phyloP scores from a whole-genome alignment of 2,797 vertebrate genomes.

The Tokudaia muenninki region DNA sequence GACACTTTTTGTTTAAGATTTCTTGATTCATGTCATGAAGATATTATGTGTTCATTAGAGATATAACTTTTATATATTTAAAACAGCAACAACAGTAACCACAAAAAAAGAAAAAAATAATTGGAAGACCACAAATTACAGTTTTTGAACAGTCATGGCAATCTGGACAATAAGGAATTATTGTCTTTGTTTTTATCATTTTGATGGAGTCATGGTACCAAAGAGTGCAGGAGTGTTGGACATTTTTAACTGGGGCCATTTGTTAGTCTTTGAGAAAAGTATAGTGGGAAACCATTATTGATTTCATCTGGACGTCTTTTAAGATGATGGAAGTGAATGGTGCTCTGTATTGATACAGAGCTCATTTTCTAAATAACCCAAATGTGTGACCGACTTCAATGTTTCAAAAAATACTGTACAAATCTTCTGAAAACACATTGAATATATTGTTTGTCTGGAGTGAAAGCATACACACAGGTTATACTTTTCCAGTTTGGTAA shows the following conservation, averaged over 20 bases:
- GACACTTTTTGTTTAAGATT: not conserved
- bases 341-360: not conserved
- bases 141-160: not conserved
- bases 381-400: not conserved
- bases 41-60: not conserved
- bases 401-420: slow-evolving; percentile 17
- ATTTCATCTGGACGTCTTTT: slow-evolving; percentile 20
- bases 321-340: not conserved
- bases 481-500: not conserved
- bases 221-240: not conserved
- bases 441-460: not conserved
- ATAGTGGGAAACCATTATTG: not conserved
- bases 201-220: not conserved
- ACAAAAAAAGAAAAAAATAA: not conserved
- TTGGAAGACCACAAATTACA: not conserved
- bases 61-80: not conserved
- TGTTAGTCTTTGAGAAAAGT: slow-evolving; percentile 8
- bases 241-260: not conserved
- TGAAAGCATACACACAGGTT: not conserved
- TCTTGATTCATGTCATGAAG: not conserved
- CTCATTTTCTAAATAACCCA: slow-evolving; percentile 8
- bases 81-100: not conserved
- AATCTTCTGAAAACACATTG: slow-evolving; percentile 21
- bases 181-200: not conserved
- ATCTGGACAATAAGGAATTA: not conserved